phyloP scores from a whole-genome alignment of 2,888 invertebrate genomes.

The Drosophila rubida region DNA sequence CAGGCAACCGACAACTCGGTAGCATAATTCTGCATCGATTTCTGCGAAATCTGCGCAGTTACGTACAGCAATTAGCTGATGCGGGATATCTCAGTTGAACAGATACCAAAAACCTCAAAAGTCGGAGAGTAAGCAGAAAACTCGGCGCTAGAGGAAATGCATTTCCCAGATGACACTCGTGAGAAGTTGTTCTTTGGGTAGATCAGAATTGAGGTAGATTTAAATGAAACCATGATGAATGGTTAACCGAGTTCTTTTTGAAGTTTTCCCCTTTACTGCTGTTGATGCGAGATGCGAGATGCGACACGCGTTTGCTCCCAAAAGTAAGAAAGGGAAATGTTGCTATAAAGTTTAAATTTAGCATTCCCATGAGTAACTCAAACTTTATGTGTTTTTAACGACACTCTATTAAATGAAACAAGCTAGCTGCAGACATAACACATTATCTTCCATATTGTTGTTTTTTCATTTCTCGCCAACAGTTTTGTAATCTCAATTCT shows the following conservation, averaged over 20 bases:
- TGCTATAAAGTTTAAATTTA: constrained; percentile 17
- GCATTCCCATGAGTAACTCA: constrained; percentile 2
- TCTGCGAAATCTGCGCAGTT: constrained; percentile 4
- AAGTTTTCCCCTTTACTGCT: neutral
- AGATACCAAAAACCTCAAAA: neutral
- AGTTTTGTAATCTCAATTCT: neutral
- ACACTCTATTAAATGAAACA: constrained; percentile 4
- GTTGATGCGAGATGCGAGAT: neutral
- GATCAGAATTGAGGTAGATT: neutral
- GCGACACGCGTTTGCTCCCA: neutral
- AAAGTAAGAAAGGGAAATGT: constrained; percentile 10
- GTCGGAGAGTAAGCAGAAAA: neutral
- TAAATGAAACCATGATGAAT: constrained; percentile 2
- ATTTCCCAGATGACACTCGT: neutral
- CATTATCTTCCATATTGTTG: neutral
- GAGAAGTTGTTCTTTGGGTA: neutral
- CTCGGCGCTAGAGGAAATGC: constrained; percentile 2
- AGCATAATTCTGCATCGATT: constrained; percentile 10
- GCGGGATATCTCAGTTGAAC: constrained; percentile 7
- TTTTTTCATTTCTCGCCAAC: neutral
- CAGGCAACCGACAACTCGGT: neutral
- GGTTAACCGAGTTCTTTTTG: constrained; percentile 10
- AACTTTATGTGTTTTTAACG: constrained; percentile 20
- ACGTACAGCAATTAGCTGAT: constrained; percentile 53
- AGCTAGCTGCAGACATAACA: neutral